Evolutionary conservation across 1,140 invertebrate genomes (phyloP), one percentile per base, ranked within the genome.

Genomic region (Paraescarpia echinospica): DNA sequence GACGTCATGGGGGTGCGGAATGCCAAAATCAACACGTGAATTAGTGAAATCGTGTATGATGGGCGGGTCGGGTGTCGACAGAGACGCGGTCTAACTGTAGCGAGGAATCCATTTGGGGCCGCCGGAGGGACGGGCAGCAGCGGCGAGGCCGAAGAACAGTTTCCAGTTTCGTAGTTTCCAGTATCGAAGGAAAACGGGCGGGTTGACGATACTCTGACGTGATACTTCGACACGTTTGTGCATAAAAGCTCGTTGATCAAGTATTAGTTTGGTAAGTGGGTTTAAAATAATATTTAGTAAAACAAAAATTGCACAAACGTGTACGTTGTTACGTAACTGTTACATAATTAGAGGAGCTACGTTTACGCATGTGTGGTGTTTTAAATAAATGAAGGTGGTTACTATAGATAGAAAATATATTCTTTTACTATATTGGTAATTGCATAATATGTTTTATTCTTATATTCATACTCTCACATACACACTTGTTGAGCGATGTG

Each of bases 31-130:
- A 77, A 77, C 59, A 77, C 59, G 59, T 77, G 59, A 77, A 77
- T 77, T 77, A 77, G 59, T 77, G 59, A 77, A 77, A 77, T 77
- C 59, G 59, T 77, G 59, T 77, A 77, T 77, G 59, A 77, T 77
- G 59, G 59, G 59, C 27, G 59, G 59, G 22, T 77, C 22, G 59
- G 27, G 59, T 77, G 14, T 77, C 59, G 59, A 77, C 59, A 77
- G 59, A 77, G 59, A 77, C 59, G 59, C 59, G 59, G 18, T 77
- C 59, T 77, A 18, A 27, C 22, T 77, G 59, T 18, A 31, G 14
- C 59, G 59, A 77, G 59, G 59, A 77, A 77, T 77, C 59, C 59
- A 77, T 77, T 77, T 77, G 2, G 59, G 59, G 18, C 8, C 2
- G 27, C 59, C 59, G 9, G 59, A 77, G 59, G 59, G 59, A 18